Evolutionary conservation across 1,140 invertebrate species (phyloP).

Genomic region (Polyergus mexicanus): DNA sequence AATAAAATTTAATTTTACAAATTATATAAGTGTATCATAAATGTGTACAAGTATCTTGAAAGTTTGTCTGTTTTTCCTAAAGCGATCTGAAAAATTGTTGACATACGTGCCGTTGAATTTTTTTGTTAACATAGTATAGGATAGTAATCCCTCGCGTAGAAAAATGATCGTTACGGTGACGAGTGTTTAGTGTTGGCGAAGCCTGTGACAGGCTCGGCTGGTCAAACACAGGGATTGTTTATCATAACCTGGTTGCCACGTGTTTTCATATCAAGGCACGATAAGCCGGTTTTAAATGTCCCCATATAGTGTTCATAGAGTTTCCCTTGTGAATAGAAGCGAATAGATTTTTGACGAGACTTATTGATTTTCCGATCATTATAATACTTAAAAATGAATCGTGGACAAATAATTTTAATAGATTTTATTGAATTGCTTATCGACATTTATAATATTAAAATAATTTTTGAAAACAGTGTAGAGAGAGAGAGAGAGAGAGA

Average conservation of each 20-base stretch:
- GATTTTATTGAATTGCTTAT: neutral
- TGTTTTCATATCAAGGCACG: constrained; percentile 77
- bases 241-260: constrained; percentile 75
- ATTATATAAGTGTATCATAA: neutral
- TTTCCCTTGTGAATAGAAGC: constrained; percentile 57
- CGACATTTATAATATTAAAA: neutral
- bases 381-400: neutral
- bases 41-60: neutral
- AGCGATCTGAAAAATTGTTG: neutral
- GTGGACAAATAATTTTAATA: neutral
- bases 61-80: neutral
- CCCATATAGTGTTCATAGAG: constrained; percentile 70
- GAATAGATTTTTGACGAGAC: constrained; percentile 62
- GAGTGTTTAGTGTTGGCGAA: constrained; percentile 74
- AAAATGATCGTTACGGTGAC: neutral
- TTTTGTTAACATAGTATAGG: neutral
- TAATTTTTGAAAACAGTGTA: neutral
- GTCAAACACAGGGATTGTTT: constrained; percentile 75
- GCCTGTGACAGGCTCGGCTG: constrained; percentile 64
- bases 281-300: constrained; percentile 79
- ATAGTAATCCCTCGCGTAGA: neutral
- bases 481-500: too few species aligned
- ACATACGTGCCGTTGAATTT: neutral
- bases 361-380: constrained; percentile 21
- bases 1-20: neutral